Base-by-base conservation (phyloP, 2,888 invertebrate genomes). In the Cactoblastis cactorum region DNA sequence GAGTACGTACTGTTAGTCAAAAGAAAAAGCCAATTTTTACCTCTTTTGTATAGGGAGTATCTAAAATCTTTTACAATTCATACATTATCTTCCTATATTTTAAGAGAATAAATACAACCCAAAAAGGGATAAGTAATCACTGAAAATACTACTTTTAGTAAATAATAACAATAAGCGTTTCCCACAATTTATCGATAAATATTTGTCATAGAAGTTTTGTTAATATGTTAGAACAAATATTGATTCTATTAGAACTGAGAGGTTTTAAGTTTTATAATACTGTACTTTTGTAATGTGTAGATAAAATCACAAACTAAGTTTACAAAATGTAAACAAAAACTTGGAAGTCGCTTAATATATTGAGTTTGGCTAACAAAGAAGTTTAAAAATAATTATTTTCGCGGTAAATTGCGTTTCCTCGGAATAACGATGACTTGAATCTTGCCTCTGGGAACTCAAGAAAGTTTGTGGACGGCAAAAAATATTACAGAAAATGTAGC, bases 341-440 rank as follows among this genome's bases (percentile, higher is more conserved):
- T 32, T 32, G 9, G 17, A 8, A 15, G 43, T 17, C 39, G n/a
- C 24, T 51, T 34, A 14, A 35, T 34, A 38, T 35, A 41, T 57
- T 52, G 53, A 52, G 52, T 50, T 62, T 62, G 58, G 43, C 53
- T 53, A 62, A 62, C 64, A 62, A 59, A 58, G 62, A 67, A 58
- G 55, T 63, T 58, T 58, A 55, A 62, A 72, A 78, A 78, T 71
- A 62, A 73, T 75, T 74, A 72, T 76, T 74, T 74, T 69, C 59
- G 62, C 55, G 58, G 58, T 55, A 69, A 77, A 80, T 74, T 73
- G 67, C 64, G 63, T 72, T 71, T 64, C 56, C 63, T 63, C 57
- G 56, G 65, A 66, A 69, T 66, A 70, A 65, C 67, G 71, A 79
- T 75, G 76, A 77, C 73, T 77, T 70, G 69, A 69, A 75, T 72